Base-by-base conservation (phyloP, 1,140 invertebrate genomes). In the Asbolus verrucosus region DNA sequence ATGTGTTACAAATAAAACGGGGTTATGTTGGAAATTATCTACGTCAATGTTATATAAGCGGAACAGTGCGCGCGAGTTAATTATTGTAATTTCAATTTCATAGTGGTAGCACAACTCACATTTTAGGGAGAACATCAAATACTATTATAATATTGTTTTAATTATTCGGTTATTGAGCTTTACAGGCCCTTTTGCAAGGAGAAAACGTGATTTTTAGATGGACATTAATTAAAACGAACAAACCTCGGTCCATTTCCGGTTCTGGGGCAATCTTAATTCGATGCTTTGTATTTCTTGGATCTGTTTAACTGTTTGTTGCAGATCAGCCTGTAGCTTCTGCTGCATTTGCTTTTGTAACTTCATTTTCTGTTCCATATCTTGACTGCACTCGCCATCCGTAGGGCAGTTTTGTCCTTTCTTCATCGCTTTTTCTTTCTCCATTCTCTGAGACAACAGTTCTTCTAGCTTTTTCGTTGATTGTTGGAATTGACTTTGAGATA, bases 231-330 rank as follows among this genome's bases (percentile, higher is more conserved):
- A 19, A 65, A 6, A 65, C 9, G 36, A 15, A 65, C 61, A 30
- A 71, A 80, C 79, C 77, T 81, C 79, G 38, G 19, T 78, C 80
- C 79, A 81, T 71, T 78, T 80, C 65, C 76, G 66, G 70, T 82
- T 80, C 46, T 82, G 81, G 9, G 81, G 80, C 67, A 80, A 69
- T 39, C 81, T 69, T 36, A 79, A 63, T 73, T 82, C 81, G 36
- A 78, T 81, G 60, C 77, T 81, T 73, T 81, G 79, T 65, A 79
- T 79, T 65, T 82, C 81, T 69, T 82, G 81, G 60, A 82, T 82
- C 41, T 81, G 79, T 67, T 81, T 81, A 6, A 81, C 81, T 0
- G 80, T 81, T 65, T 80, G 77, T 68, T 82, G 78, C 38, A 82
- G 66, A 75, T 82, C 81, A 0, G 79, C 79, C 39, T 82, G 80